These are phyloP conservation scores for Diaperis boleti DNA, from an alignment of 2,888 invertebrate genomes.

Conservation along the genomic window DNA sequence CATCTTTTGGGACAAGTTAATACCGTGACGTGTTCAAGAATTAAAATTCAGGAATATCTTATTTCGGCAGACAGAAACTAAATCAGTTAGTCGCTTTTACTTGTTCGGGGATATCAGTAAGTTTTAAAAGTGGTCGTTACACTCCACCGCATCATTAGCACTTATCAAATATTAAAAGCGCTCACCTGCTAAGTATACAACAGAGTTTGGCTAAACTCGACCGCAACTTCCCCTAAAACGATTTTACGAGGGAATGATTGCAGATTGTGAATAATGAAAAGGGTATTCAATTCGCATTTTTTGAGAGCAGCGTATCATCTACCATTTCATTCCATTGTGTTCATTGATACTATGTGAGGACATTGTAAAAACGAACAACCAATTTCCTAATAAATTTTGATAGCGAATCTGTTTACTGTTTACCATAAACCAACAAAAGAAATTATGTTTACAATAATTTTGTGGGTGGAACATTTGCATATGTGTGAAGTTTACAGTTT, in stretches of 20 bases:
- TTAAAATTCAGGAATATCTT: conserved; percentile 17
- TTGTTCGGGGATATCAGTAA: not conserved
- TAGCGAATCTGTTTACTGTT: not conserved
- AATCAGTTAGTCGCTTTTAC: conserved; percentile 3
- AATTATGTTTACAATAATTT: conserved; percentile 27
- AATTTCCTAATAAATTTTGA: too few relatives aligned
- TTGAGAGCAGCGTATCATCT: too few relatives aligned
- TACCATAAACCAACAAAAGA: conserved; percentile 25
- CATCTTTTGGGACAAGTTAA: conserved; percentile 8
- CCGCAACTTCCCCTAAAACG: conserved; percentile 7
- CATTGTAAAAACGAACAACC: too few relatives aligned
- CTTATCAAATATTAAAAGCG: conserved; percentile 10
- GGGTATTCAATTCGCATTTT: not conserved
- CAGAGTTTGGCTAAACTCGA: conserved; percentile 5
- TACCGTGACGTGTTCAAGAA: conserved; percentile 6
- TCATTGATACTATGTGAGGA: too few relatives aligned
- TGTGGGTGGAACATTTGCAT: conserved; percentile 29
- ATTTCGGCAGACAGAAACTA: conserved; percentile 10
- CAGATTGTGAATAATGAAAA: not conserved
- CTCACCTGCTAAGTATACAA: not conserved
- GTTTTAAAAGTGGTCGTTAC: not conserved
- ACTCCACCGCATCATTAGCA: conserved; percentile 4
- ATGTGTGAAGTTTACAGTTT: conserved; percentile 17
- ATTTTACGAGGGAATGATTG: conserved; percentile 11
- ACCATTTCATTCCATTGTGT: too few relatives aligned